Evolutionary conservation across 2,797 vertebrate genomes (phyloP).

Genomic region (Acanthiza pusilla): DNA sequence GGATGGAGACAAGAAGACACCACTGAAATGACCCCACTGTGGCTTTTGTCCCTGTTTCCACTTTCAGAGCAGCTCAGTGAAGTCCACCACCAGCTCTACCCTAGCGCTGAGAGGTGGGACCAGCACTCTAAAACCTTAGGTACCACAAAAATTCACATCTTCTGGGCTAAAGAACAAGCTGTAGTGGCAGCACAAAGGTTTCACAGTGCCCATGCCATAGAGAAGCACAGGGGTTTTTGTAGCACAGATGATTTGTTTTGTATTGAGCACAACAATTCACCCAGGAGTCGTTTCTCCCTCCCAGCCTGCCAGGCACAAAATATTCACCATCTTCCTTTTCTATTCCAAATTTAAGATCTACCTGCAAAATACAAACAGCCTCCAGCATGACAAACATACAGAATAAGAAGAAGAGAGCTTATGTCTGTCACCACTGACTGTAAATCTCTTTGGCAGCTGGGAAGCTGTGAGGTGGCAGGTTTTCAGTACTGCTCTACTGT

Average conservation of each 20-base stretch:
- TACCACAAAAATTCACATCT: background rate
- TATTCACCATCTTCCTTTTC: background rate
- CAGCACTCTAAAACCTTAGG: background rate
- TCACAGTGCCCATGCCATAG: background rate
- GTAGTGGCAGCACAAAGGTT: background rate
- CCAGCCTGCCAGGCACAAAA: background rate
- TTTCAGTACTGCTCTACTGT: background rate
- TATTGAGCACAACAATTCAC: background rate
- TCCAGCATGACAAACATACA: background rate
- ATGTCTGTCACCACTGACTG: background rate
- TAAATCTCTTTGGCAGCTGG: background rate
- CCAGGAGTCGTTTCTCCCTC: background rate
- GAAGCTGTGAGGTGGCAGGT: background rate
- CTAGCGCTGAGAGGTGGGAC: fast-evolving
- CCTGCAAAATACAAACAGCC: background rate
- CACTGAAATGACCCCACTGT: background rate
- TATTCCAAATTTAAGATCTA: background rate
- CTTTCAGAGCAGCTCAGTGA: background rate
- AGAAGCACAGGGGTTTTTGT: background rate
- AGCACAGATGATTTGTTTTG: background rate
- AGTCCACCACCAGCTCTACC: background rate
- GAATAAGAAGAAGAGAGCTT: background rate
- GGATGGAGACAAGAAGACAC: background rate
- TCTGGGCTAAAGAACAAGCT: background rate
- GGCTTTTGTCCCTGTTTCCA: background rate